These are phyloP conservation scores for Hymenochirus boettgeri DNA, from an alignment of 2,113 vertebrate genomes.

Conservation along the genomic window DNA sequence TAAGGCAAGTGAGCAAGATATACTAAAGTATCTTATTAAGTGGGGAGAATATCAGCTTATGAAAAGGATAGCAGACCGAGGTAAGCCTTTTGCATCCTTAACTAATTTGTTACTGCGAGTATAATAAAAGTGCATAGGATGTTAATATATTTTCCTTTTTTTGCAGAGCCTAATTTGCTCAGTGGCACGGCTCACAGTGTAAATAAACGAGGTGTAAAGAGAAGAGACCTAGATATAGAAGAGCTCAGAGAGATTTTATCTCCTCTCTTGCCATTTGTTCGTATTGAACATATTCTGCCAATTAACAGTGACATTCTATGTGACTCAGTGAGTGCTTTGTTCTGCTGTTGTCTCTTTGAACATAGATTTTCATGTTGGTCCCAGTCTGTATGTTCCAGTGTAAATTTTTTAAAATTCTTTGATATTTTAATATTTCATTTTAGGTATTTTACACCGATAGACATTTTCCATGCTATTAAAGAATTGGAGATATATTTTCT, in stretches of 20 bases:
- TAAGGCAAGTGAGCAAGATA: slow-evolving; percentile 97
- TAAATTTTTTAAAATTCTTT: too few species aligned
- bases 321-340: slow-evolving; percentile 77
- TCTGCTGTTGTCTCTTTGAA: too few species aligned
- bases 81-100: slow-evolving; percentile 72
- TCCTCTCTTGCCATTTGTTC: slow-evolving; percentile 83
- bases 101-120: too few species aligned
- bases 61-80: slow-evolving; percentile 97
- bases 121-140: too few species aligned
- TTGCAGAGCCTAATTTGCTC: slow-evolving; percentile 89
- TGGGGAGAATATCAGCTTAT: slow-evolving; percentile 98
- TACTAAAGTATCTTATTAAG: slow-evolving; percentile 95
- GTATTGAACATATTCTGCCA: slow-evolving; percentile 92
- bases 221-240: slow-evolving; percentile 91
- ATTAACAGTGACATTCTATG: slow-evolving; percentile 85
- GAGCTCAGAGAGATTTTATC: slow-evolving; percentile 94
- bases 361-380: too few species aligned
- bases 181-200: slow-evolving; percentile 97
- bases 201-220: slow-evolving; percentile 94
- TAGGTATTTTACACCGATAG: too few species aligned
- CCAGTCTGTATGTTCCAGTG: too few species aligned
- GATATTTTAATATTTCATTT: too few species aligned
- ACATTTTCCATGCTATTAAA: too few species aligned
- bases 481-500: not conserved
- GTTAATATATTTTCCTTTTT: slow-evolving; percentile 22